These are phyloP conservation scores for Drosophila fulvimacula DNA, from an alignment of 2,888 invertebrate genomes.

Conservation along the genomic window DNA sequence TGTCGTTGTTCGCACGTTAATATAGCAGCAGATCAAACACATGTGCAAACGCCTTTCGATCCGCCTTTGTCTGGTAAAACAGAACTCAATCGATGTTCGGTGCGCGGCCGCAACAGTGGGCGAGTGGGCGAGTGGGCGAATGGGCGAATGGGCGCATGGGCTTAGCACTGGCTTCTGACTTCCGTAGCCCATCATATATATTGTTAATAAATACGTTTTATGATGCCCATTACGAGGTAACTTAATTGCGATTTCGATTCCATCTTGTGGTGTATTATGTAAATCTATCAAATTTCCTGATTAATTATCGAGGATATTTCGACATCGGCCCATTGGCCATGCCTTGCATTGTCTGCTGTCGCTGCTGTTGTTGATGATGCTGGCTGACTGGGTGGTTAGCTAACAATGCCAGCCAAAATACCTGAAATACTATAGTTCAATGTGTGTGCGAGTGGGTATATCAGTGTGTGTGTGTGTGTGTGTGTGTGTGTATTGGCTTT, in stretches of 20 bases:
- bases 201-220: not conserved
- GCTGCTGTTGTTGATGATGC: constrained; percentile 2
- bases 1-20: not conserved
- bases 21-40: not conserved
- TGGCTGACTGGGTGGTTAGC: constrained; percentile 17
- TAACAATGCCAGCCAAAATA: constrained; percentile 47
- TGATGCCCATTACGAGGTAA: not conserved
- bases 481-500: constrained; percentile 42
- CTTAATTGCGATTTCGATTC: not conserved
- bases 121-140: not conserved
- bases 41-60: not conserved
- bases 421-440: constrained; percentile 38
- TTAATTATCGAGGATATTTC: constrained; percentile 30
- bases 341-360: constrained; percentile 5
- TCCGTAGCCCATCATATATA: not conserved
- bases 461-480: constrained; percentile 23
- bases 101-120: not conserved
- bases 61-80: constrained; percentile 2
- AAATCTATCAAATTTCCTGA: constrained; percentile 13
- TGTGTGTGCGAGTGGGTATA: constrained; percentile 11
- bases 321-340: constrained; percentile 13
- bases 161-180: not conserved
- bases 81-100: not conserved
- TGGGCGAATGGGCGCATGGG: not conserved
- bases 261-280: constrained; percentile 2